phyloP scores from a whole-genome alignment of 1,140 invertebrate genomes.

The Cherax destructor region DNA sequence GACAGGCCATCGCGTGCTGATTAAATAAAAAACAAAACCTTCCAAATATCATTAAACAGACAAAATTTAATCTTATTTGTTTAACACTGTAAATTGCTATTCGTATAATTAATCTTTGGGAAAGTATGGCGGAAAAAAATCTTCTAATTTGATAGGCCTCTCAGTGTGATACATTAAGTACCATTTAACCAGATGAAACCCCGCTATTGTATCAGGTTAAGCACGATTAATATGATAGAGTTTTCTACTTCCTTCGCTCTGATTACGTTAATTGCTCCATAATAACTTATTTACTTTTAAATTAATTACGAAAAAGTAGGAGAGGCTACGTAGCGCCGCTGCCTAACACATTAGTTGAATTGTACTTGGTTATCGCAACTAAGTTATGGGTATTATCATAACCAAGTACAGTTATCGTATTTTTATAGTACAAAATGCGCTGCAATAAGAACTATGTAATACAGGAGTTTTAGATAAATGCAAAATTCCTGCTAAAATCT shows the following conservation, averaged over 20 bases:
- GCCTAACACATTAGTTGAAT: too few relatives aligned
- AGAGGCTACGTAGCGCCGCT: too few relatives aligned
- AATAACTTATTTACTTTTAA: too few relatives aligned
- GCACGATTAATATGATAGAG: slow-evolving; percentile 12
- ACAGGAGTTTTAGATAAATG: too few relatives aligned
- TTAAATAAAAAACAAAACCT: background rate
- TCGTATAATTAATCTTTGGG: slow-evolving; percentile 5
- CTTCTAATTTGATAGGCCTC: slow-evolving; percentile 15
- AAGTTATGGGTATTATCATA: too few relatives aligned
- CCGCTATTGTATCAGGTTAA: background rate
- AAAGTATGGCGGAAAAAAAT: background rate
- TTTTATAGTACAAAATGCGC: too few relatives aligned
- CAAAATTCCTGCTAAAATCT: too few relatives aligned
- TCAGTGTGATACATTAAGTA: slow-evolving; percentile 31
- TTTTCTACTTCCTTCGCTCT: background rate
- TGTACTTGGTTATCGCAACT: too few relatives aligned
- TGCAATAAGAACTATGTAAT: too few relatives aligned
- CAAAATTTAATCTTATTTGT: slow-evolving; percentile 28
- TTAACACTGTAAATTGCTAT: background rate
- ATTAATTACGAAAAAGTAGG: too few relatives aligned
- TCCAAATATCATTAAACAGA: slow-evolving; percentile 25
- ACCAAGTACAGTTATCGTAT: too few relatives aligned
- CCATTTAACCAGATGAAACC: slow-evolving; percentile 29
- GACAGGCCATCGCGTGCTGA: background rate
- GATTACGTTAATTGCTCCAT: background rate